These are phyloP conservation scores for Melospiza melodia DNA, from an alignment of 2,113 vertebrate species.

Conservation along the genomic window DNA sequence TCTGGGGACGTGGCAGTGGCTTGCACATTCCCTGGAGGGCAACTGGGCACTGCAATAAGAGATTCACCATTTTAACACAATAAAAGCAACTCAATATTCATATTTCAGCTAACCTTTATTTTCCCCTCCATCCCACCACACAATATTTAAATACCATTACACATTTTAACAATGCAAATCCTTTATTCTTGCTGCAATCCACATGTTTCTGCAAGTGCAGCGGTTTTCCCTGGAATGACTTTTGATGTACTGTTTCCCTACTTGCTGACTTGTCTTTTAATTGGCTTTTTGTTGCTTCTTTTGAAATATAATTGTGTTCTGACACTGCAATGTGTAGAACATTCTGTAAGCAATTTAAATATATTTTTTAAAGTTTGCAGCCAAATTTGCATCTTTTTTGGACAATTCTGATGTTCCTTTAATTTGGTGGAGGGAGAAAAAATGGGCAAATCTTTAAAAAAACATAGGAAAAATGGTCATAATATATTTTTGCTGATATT, in stretches of 20 bases:
- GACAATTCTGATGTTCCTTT: neutral
- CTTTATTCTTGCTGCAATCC: neutral
- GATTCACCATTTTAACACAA: neutral
- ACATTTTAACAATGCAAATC: neutral
- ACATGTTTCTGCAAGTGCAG: neutral
- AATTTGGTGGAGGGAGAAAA: neutral
- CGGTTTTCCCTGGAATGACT: neutral
- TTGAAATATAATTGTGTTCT: neutral
- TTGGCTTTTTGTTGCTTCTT: neutral
- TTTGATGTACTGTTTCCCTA: neutral
- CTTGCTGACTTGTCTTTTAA: neutral
- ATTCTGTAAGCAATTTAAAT: neutral
- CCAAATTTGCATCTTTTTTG: neutral
- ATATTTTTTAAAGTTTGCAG: neutral
- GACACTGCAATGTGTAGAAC: neutral
- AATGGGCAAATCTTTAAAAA: accelerated
- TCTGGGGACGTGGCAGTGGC: constrained; percentile 94
- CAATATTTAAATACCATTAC: neutral
- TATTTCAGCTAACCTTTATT: neutral
- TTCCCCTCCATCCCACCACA: neutral
- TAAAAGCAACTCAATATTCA: neutral
- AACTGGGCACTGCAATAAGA: constrained; percentile 88
- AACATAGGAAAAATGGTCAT: neutral
- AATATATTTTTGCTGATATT: neutral
- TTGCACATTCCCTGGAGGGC: constrained; percentile 93